Conservation (phyloP, 2,797 vertebrate genomes). For the Channallabes apus region DNA sequence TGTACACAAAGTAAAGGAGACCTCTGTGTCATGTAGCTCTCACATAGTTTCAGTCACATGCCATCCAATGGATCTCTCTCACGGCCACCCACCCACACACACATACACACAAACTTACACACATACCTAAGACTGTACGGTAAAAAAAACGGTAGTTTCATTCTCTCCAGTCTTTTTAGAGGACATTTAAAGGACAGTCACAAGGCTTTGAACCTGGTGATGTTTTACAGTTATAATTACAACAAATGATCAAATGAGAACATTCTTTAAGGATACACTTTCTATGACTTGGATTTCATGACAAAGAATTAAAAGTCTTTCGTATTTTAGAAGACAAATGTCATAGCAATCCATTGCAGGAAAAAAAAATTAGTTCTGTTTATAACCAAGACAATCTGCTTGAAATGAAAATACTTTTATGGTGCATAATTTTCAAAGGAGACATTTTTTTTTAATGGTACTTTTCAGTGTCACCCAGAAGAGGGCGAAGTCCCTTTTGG, state of each 20-base stretch:
- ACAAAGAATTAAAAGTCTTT: neutral
- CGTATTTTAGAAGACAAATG: neutral
- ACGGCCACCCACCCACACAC: conserved; percentile 33
- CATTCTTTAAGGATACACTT: neutral
- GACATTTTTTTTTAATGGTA: neutral
- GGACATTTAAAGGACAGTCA: conserved; percentile 41
- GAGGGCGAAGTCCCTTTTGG: neutral
- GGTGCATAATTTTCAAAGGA: neutral
- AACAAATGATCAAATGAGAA: neutral
- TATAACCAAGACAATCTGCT: neutral
- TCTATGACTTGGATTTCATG: neutral
- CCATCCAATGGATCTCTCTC: conserved; percentile 20
- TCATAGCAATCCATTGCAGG: neutral
- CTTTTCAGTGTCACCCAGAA: neutral
- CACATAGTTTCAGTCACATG: conserved; percentile 48
- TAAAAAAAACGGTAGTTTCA: neutral
- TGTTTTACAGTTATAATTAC: neutral
- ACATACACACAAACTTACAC: conserved; percentile 22
- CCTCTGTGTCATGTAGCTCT: conserved; percentile 29
- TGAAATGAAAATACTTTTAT: neutral
- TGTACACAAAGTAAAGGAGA: conserved; percentile 36
- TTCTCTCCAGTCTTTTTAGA: conserved; percentile 21
- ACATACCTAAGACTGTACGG: neutral
- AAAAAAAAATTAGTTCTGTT: neutral
- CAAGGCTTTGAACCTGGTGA: conserved; percentile 39